Evolutionary conservation across 2,113 vertebrate genomes (phyloP), one percentile per base, ranked within the genome.

Genomic region (Cercocebus atys): DNA sequence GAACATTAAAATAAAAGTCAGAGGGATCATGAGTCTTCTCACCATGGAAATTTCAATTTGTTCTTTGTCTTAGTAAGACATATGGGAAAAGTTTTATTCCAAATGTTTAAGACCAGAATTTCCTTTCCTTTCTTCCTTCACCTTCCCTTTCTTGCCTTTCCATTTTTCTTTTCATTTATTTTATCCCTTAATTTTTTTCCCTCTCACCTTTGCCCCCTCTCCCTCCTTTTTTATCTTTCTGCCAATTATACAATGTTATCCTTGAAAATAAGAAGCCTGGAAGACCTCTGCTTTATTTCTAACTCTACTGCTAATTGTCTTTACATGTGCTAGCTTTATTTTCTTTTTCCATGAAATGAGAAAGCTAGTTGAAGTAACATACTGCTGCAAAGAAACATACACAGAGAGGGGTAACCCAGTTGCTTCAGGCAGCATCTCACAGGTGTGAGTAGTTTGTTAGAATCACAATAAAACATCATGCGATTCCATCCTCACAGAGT

Each of bases 111-210:
- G 3, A 6, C 3, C 50, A 35, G 3, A 50, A 64, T 66, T 86
- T 9, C 20, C 7, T 66, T 72, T 8, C 16, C 4, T 35, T 68
- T 64, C 2, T 59, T 40, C 32, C 14, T 40, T 45, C 38, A 14
- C 47, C 23, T 38, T 16, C 8, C 23, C 75, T 68, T 45, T 5
- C 45, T 50, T 68, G 50, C 9, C 18, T 17, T 38, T 64, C 5
- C 23, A 25, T 13, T 9, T 59, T 27, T 30, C 16, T 38, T 9
- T 45, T 32, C 14, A 16, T 10, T 6, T 47, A 35, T 22, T n/a
- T 3, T 23, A 11, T 16, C 23, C 0, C 20, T 10, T 5, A 0
- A 8, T 10, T 20, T 3, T 38, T 12, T 2, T 16, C 5, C 11
- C 13, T 47, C 27, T 5, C 22, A 30, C 32, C 75, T 68, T 45